Evolutionary conservation across 2,797 vertebrate species (phyloP).

Genomic region (Poeciliopsis presidionis): DNA sequence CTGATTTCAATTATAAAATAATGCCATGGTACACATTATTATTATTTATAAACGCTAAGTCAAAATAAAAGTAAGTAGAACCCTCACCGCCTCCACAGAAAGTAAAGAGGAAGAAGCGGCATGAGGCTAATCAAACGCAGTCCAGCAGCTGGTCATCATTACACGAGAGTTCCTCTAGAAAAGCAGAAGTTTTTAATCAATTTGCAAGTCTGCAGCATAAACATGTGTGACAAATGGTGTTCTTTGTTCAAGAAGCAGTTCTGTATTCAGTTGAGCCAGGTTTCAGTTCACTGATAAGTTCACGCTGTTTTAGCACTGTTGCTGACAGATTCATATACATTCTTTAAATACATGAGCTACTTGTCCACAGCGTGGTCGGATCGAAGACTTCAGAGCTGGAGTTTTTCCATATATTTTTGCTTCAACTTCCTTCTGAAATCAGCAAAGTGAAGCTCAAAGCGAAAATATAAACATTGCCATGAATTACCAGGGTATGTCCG

Average conservation of each 20-base stretch:
- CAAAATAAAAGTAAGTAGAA: background rate
- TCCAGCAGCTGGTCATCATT: background rate
- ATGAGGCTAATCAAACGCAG: background rate
- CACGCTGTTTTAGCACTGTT: background rate
- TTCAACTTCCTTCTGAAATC: background rate
- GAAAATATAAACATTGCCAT: background rate
- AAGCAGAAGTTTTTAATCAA: background rate
- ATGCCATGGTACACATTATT: background rate
- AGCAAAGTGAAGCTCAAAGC: background rate
- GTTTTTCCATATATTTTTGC: background rate
- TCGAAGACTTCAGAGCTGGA: background rate
- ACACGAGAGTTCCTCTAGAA: background rate
- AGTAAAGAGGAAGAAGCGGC: background rate
- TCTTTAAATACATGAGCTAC: background rate
- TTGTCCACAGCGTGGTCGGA: background rate
- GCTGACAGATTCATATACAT: background rate
- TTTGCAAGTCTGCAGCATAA: background rate
- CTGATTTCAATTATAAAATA: background rate
- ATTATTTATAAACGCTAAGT: background rate
- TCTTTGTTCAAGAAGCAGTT: background rate
- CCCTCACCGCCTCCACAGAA: background rate
- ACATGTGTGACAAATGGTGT: background rate
- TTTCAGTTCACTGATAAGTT: background rate
- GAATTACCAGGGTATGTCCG: background rate
- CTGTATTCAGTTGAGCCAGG: background rate